Base-by-base conservation (phyloP, 2,113 vertebrate species). In the Malurus melanocephalus region DNA sequence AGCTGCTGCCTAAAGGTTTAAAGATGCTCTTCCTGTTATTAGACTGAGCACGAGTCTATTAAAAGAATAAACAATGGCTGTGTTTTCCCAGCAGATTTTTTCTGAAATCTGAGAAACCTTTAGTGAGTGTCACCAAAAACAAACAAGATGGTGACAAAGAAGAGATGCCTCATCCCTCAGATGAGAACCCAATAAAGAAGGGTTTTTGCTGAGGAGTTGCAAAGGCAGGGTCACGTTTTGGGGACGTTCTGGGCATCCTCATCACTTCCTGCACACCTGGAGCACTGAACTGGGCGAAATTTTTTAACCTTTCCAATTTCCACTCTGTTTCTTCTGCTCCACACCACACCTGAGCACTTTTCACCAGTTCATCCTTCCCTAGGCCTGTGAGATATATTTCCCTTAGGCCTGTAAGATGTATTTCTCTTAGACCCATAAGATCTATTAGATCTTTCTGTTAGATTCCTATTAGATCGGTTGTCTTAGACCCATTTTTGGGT, bases 101-200 rank as follows among this genome's bases (percentile, higher is more conserved):
- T 42, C 64, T 60, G 59, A 77, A 88, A 62, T 32, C 33, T 40
- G 15, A 57, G 61, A 52, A 53, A 38, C 16, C n/a, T 68, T 82
- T 42, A 19, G 5, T 60, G 22, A 12, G 20, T 10, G 16, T 7
- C 6, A 1, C 45, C 76, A 38, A 48, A 46, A 51, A 28, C 15
- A 26, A 77, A 38, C 0, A 12, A n/a, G 49, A 11, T 13, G 45
- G 16, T 32, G 57, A 13, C 26, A 3, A 32, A 4, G 23, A 33
- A 2, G 59, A 61, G 42, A 6, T 1, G 23, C 8, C 14, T 10
- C 79, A 10, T 1, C 22, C 27, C 45, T 35, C 1, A 22, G n/a
- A 28, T 16, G 21, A 60, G n/a, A 6, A 23, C 53, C 35, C 3
- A 1, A 2, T 0, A 4, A 24, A 2, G 51, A 49, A 11, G 4